Evolutionary conservation across 2,797 vertebrate genomes (phyloP), one percentile per base, ranked within the genome.

Genomic region (Cichlasoma orientale): DNA sequence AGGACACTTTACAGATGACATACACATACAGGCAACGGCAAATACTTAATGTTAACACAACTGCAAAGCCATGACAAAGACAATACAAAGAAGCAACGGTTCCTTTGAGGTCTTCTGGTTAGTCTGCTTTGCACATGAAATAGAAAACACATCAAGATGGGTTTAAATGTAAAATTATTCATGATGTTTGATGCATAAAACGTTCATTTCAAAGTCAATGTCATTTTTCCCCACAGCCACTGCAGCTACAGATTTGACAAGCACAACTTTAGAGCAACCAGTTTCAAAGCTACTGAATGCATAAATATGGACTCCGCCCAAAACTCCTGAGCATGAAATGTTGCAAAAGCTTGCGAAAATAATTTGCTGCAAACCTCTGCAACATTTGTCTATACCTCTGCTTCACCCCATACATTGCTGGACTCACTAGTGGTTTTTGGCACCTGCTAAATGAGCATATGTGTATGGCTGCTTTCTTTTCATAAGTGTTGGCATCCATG

Each of bases 141-240:
- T 72, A 11, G 53, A 70, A 79, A 33, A 53, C 68, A 77, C 5
- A 31, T 53, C 57, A 70, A 27, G 7, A 52, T 57, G 5, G 58
- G 77, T 83, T 68, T 71, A 68, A 78, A 82, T 90, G 82, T 77
- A 88, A 85, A 90, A 84, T 83, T 85, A 90, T 88, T 86, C 88
- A 90, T 87, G 53, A 82, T 54, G 47, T 68, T 68, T 68, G 41
- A 68, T 68, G 63, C 63, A 0, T 68, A 68, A 68, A 82, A 44
- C 4, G 7, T 76, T 78, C 52, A 56, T 79, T 82, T 77, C 76
- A 82, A 83, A 82, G 55, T 36, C 55, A 12, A 41, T 78, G 66
- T 75, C 69, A 77, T 56, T 69, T 83, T 57, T 25, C 79, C 83
- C 68, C 57, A 63, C 58, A 82, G 74, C 31, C 19, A 33, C 29